Percentiles rank a stretch among this genome's conserved stretches.
Evolutionary conservation across 2,888 invertebrate genomes (phyloP).

Genomic region (Metellina segmentata): DNA sequence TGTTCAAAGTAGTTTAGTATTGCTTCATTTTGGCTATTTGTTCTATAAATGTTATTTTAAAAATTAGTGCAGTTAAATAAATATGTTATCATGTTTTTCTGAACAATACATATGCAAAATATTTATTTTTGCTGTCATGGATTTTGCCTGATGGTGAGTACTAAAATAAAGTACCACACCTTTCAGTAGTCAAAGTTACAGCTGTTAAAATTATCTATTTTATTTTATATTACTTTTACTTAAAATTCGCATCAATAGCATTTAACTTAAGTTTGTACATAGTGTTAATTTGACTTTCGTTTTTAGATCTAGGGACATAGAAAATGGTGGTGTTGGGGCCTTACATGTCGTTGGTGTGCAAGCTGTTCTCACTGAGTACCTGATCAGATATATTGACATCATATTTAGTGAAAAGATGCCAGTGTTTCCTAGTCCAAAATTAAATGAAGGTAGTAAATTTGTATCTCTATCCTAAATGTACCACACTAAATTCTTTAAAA

Average conservation of each 20-base stretch:
- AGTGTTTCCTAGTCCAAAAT: constrained; percentile 81
- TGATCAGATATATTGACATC: constrained; percentile 87
- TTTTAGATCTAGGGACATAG: constrained; percentile 87
- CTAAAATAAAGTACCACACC: background rate
- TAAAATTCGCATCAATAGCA: background rate
- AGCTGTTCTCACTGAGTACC: constrained; percentile 97
- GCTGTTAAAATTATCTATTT: background rate
- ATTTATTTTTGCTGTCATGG: constrained; percentile 61
- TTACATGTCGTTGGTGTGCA: constrained; percentile 88
- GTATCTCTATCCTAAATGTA: background rate
- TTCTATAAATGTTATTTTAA: background rate
- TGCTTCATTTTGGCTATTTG: no score
- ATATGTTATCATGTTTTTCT: background rate
- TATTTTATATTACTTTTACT: background rate
- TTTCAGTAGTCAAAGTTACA: background rate
- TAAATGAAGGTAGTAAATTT: constrained; percentile 59
- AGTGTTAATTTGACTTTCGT: background rate
- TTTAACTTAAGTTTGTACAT: background rate
- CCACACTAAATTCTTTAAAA: background rate
- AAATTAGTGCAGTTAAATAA: background rate
- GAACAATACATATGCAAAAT: background rate
- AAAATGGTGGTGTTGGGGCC: constrained; percentile 86
- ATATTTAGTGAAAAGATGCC: constrained; percentile 88
- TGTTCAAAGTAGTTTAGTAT: background rate
- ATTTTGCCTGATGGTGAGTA: constrained; percentile 57